Conservation (phyloP, 2,888 invertebrate genomes). For the Tiphia femorata region DNA sequence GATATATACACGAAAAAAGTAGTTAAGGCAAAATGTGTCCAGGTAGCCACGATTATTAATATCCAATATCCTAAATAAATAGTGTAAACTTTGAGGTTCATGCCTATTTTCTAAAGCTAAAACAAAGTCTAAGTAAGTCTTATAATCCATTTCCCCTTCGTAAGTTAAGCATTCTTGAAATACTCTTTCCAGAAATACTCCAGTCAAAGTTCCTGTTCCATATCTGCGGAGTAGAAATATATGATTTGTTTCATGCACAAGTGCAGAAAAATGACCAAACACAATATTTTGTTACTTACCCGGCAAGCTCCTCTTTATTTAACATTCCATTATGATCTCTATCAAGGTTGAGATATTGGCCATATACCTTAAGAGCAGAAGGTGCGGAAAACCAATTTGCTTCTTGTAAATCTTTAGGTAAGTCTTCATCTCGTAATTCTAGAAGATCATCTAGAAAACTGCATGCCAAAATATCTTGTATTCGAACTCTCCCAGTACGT, state of each 20-base stretch:
- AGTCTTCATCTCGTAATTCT: conserved; percentile 86
- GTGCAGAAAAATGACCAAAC: neutral
- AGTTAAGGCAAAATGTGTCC: conserved; percentile 91
- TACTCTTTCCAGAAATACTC: conserved; percentile 91
- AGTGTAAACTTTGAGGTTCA: conserved; percentile 92
- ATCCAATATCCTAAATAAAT: conserved; percentile 91
- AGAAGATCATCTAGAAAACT: conserved; percentile 93
- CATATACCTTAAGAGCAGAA: conserved; percentile 90
- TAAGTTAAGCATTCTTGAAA: conserved; percentile 97
- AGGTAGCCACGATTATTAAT: conserved; percentile 89
- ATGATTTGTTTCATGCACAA: neutral
- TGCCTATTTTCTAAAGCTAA: conserved; percentile 92
- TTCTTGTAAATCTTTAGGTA: conserved; percentile 87
- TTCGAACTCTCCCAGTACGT: conserved; percentile 88
- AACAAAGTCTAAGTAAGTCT: conserved; percentile 95
- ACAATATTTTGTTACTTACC: conserved; percentile 68
- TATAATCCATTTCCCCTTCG: conserved; percentile 97
- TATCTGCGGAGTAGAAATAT: conserved; percentile 72
- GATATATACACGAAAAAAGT: conserved; percentile 86
- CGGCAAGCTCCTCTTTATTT: conserved; percentile 88
- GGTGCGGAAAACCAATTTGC: conserved; percentile 94
- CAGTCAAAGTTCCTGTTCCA: conserved; percentile 92
- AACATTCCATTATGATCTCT: conserved; percentile 97
- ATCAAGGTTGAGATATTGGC: conserved; percentile 94
- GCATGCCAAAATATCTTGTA: conserved; percentile 91